Conservation (phyloP, 2,888 invertebrate genomes). For the Biston betularia region DNA sequence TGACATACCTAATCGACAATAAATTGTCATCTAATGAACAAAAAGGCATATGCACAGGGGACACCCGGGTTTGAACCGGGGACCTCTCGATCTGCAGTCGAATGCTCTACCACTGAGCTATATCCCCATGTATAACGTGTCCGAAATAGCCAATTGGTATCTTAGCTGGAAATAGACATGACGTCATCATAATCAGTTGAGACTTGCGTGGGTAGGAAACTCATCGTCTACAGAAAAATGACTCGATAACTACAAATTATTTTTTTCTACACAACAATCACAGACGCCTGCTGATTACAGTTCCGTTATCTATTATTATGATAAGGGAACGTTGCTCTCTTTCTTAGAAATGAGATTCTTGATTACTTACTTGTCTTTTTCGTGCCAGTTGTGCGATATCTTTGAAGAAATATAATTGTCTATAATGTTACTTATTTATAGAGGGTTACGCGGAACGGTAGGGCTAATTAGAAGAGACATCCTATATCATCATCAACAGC, state of each 20-base stretch:
- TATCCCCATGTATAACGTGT: slow-evolving; percentile 59
- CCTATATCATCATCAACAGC: no score
- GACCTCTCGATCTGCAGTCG: slow-evolving; percentile 82
- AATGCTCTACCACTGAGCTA: slow-evolving; percentile 82
- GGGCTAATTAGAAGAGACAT: no score
- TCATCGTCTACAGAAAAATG: slow-evolving; percentile 4
- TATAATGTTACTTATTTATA: no score
- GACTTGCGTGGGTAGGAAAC: slow-evolving; percentile 5
- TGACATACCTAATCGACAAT: not conserved
- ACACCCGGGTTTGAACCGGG: slow-evolving; percentile 83
- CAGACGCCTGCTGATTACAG: not conserved
- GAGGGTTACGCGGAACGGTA: no score
- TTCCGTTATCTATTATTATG: not conserved
- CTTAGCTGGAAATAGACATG: not conserved
- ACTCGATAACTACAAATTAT: not conserved
- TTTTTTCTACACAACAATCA: not conserved
- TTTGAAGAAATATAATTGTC: no score
- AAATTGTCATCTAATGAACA: slow-evolving; percentile 6
- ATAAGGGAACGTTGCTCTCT: not conserved
- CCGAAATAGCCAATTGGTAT: slow-evolving; percentile 13
- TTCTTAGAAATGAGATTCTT: not conserved
- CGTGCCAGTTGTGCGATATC: not conserved
- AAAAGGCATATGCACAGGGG: slow-evolving; percentile 56
- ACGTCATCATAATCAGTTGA: slow-evolving; percentile 5
- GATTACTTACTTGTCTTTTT: not conserved